Percentiles rank a stretch among this genome's conserved stretches.
These are phyloP conservation scores for Dicyrtoma fusca DNA, from an alignment of 2,888 invertebrate genomes.

Conservation along the genomic window DNA sequence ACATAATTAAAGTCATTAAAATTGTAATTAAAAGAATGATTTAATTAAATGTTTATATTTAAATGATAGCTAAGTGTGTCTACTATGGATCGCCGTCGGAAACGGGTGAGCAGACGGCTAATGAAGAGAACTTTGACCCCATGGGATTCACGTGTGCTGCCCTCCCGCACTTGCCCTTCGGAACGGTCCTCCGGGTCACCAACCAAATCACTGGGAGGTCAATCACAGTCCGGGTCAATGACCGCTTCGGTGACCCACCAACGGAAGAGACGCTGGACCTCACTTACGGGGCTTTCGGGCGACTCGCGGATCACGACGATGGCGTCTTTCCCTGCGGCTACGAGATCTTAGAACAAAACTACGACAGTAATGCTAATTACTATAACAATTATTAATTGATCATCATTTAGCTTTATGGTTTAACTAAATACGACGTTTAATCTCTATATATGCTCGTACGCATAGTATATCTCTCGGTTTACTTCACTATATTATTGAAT, in stretches of 20 bases:
- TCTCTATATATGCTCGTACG: too few species aligned
- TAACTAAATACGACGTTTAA: too few species aligned
- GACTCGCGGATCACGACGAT: slow-evolving; percentile 41
- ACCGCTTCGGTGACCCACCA: slow-evolving; percentile 42
- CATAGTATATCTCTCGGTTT: too few species aligned
- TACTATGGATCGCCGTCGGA: slow-evolving; percentile 29
- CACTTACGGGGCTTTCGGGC: slow-evolving; percentile 46
- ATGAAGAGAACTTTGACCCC: slow-evolving; percentile 25
- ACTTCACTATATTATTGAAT: too few species aligned
- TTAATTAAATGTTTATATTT: neutral
- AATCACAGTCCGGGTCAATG: slow-evolving; percentile 45
- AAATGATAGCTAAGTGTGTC: slow-evolving; percentile 14
- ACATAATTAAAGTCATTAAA: too few species aligned
- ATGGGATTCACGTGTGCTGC: slow-evolving; percentile 32
- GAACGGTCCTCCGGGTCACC: slow-evolving; percentile 42
- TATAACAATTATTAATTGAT: too few species aligned
- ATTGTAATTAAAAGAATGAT: too few species aligned
- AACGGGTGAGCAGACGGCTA: slow-evolving; percentile 34
- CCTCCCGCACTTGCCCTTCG: slow-evolving; percentile 42
- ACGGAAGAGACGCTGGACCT: slow-evolving; percentile 46
- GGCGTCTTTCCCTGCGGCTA: slow-evolving; percentile 46
- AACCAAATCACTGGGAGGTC: slow-evolving; percentile 41
- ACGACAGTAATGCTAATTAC: too few species aligned
- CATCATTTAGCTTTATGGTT: too few species aligned
- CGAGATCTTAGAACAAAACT: slow-evolving; percentile 22